phyloP scores from a whole-genome alignment of 1,140 invertebrate genomes.

The Lordiphosa collinella region DNA sequence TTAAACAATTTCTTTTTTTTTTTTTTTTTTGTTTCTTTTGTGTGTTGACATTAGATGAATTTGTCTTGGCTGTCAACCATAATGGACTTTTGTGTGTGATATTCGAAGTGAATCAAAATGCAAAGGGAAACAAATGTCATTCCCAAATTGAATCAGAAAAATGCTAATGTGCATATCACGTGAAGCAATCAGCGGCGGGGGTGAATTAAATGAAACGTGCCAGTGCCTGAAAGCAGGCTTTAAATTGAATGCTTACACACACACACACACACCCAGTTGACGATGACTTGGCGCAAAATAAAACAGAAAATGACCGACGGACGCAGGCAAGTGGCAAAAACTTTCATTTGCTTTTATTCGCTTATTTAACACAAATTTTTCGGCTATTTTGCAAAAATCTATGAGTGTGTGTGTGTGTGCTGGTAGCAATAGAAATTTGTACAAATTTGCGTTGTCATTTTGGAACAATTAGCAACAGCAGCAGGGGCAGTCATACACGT shows the following conservation, averaged over 20 bases:
- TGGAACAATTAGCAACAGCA: constrained; percentile 59
- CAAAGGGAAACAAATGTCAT: constrained; percentile 42
- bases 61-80: constrained; percentile 69
- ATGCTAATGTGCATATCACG: constrained; percentile 53
- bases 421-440: constrained; percentile 23
- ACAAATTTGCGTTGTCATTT: constrained; percentile 62
- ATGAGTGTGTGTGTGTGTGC: not conserved
- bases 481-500: constrained; percentile 19
- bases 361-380: constrained; percentile 74
- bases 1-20: constrained; percentile 54
- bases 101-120: constrained; percentile 29
- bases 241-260: constrained; percentile 51
- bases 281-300: constrained; percentile 68
- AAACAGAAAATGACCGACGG: constrained; percentile 45
- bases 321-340: constrained; percentile 61
- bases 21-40: constrained; percentile 24
- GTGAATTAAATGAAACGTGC: constrained; percentile 40
- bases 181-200: constrained; percentile 43
- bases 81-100: constrained; percentile 52
- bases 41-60: constrained; percentile 56
- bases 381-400: constrained; percentile 50
- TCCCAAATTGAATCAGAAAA: constrained; percentile 56
- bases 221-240: constrained; percentile 25
- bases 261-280: constrained; percentile 16
- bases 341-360: constrained; percentile 69